A percentile compares a stretch with the other conserved stretches of the same genome.
Evolutionary conservation across 2,113 vertebrate species (phyloP).

Genomic region (Podilymbus podiceps): DNA sequence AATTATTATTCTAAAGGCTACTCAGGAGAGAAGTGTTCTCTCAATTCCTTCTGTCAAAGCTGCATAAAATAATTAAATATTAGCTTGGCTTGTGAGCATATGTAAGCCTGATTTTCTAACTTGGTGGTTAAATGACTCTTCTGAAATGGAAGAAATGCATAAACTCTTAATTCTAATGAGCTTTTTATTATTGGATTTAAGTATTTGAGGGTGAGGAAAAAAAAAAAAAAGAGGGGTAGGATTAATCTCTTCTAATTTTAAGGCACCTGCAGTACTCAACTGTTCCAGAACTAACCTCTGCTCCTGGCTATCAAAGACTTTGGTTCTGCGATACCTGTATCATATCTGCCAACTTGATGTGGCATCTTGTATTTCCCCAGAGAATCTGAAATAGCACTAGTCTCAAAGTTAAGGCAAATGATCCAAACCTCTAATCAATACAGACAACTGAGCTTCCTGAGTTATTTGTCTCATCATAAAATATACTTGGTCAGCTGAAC

Average conservation of each 20-base stretch:
- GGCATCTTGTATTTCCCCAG: neutral
- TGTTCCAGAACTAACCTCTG: neutral
- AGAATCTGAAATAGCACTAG: neutral
- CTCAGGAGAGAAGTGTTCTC: neutral
- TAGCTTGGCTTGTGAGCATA: neutral
- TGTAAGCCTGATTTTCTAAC: neutral
- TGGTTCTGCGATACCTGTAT: neutral
- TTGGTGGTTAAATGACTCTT: neutral
- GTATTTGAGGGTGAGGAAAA: fast-evolving
- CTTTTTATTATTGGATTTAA: neutral
- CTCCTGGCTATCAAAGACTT: neutral
- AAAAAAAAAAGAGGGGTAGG: neutral
- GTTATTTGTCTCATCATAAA: neutral
- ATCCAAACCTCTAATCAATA: neutral
- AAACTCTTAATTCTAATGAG: neutral
- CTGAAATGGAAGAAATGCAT: neutral
- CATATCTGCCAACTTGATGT: neutral
- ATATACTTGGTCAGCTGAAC: neutral
- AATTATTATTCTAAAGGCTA: neutral
- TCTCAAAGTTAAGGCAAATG: neutral
- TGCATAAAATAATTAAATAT: neutral
- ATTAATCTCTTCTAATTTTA: neutral
- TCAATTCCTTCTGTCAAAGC: neutral
- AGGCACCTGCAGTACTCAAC: neutral
- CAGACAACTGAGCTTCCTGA: neutral